Evolutionary conservation across 2,888 invertebrate genomes (phyloP), one percentile per base, ranked within the genome.

Genomic region (Troglohyphantes excavatus): DNA sequence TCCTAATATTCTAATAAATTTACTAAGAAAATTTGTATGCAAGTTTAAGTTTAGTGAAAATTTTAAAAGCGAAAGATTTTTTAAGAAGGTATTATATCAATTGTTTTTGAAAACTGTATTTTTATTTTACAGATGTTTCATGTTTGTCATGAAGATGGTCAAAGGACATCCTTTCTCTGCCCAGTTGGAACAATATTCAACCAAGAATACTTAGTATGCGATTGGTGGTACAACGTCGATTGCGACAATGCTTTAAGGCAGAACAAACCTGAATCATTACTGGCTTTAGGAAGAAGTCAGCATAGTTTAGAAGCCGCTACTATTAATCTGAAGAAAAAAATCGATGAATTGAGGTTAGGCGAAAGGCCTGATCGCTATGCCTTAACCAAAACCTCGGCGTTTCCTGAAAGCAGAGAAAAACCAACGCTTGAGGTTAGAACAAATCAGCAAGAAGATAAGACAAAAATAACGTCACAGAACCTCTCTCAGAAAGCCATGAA

Each of bases 171-270:
- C 11, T 91, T 91, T 39, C 78, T 91, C 7, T 91, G 91, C 68
- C 91, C 91, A 53, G 84, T 90, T 82, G 91, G 91, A 26, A 91
- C 91, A 2, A 83, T 91, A 19, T 91, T 91, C 27, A 91, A 90
- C n/a, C 91, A 91, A 72, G 89, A 91, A 65, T 91, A 91, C 23
- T 89, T 91, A 3, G 90, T 91, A 7, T 91, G 91, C 43, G 91
- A 91, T 59, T 91, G 91, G 91, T 91, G 91, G 91, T 91, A 91
- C 53, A 91, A 91, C 63, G 91, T 91, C 6, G 85, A 90, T 6
- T 91, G 91, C 70, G 76, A 29, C 26, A 81, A 76, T 39, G 84
- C 85, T 21, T 53, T 78, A 7, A 33, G 46, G 6, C 70, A 75
- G 33, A 43, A 85, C 9, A 43, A 43, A 3, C 33, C n/a, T 2